Evolutionary conservation across 2,888 invertebrate genomes (phyloP).

Genomic region (Plebejus melissa): DNA sequence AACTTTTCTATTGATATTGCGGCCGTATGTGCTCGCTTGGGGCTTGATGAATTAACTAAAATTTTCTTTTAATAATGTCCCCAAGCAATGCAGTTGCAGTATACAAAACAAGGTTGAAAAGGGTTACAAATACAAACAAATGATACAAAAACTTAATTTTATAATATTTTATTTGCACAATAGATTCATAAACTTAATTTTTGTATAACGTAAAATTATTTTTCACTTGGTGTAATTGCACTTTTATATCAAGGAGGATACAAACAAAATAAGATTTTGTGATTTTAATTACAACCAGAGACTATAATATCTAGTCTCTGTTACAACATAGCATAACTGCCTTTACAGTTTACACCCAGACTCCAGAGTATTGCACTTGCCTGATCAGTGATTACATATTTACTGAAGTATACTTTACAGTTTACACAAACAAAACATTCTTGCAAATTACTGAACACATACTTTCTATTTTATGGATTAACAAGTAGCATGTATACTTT

Average conservation of each 20-base stretch:
- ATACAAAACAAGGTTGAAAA: neutral
- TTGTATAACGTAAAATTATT: neutral
- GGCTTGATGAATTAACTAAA: neutral
- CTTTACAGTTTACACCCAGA: neutral
- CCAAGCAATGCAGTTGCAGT: neutral
- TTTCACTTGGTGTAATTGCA: neutral
- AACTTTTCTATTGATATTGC: too few relatives aligned
- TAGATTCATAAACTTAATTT: neutral
- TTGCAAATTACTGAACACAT: neutral
- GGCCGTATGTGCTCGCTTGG: too few relatives aligned
- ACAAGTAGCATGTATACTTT: neutral
- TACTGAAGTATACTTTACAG: neutral
- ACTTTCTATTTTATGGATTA: neutral
- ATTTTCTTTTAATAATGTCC: neutral
- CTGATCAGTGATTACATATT: neutral
- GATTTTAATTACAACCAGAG: neutral
- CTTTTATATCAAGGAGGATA: neutral
- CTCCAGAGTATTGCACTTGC: neutral
- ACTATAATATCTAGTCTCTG: too few relatives aligned
- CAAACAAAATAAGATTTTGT: neutral
- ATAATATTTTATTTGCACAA: slow-evolving; percentile 12
- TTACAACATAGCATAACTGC: neutral
- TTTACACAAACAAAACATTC: neutral
- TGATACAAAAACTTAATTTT: neutral
- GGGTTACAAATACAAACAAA: neutral